These are phyloP conservation scores for Tetheella fluctuosa DNA, from an alignment of 2,888 invertebrate species.

Conservation along the genomic window DNA sequence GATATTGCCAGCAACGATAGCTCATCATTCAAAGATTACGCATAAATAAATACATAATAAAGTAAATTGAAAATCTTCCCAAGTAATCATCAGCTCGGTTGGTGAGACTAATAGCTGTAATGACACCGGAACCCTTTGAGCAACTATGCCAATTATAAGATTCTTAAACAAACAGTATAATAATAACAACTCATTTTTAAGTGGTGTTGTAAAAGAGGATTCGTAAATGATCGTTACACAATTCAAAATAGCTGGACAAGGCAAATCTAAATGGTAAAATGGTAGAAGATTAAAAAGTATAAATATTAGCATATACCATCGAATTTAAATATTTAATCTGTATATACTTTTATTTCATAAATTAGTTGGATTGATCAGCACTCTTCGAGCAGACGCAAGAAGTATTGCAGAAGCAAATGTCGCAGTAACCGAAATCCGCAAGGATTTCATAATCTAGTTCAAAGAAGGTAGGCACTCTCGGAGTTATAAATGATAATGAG, in stretches of 20 bases:
- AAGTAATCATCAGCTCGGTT: slow-evolving; percentile 60
- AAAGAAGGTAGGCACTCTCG: too few species aligned
- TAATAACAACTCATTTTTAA: slow-evolving; percentile 24
- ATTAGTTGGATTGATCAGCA: too few species aligned
- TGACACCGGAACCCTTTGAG: slow-evolving; percentile 76
- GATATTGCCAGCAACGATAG: slow-evolving; percentile 48
- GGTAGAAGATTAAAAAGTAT: neutral
- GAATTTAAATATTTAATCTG: too few species aligned
- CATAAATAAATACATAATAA: slow-evolving; percentile 83
- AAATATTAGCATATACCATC: too few species aligned
- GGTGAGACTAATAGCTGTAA: slow-evolving; percentile 63
- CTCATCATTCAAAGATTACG: slow-evolving; percentile 75
- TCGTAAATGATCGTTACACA: slow-evolving; percentile 19
- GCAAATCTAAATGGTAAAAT: neutral
- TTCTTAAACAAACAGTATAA: slow-evolving; percentile 53
- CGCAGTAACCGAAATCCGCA: too few species aligned
- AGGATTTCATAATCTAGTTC: too few species aligned
- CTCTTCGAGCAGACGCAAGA: too few species aligned
- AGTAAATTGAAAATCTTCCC: slow-evolving; percentile 79
- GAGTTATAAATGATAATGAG: too few species aligned
- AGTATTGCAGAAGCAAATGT: too few species aligned
- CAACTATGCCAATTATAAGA: slow-evolving; percentile 49
- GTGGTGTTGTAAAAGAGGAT: slow-evolving; percentile 36
- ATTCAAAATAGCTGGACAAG: neutral
- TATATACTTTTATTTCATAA: too few species aligned